A percentile compares a stretch with the other conserved stretches of the same genome.
phyloP scores from a whole-genome alignment of 2,888 invertebrate species.

The Meganola albula region DNA sequence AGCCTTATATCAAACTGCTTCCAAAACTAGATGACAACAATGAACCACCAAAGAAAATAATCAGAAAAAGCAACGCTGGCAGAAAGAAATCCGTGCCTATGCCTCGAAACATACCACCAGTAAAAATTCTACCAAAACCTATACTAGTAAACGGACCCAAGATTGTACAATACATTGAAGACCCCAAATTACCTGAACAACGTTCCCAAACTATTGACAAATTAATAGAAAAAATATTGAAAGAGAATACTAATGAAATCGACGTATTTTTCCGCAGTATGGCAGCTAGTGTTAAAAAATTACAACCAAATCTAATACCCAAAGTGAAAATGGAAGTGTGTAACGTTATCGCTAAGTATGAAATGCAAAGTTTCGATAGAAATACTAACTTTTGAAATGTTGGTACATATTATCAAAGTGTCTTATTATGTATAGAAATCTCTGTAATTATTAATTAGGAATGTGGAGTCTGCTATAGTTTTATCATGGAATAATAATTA shows the following conservation, averaged over 20 bases:
- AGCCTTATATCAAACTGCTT: slow-evolving; percentile 43
- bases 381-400: slow-evolving; percentile 29
- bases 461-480: too few species aligned
- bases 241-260: slow-evolving; percentile 69
- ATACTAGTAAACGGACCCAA: slow-evolving; percentile 55
- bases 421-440: too few species aligned
- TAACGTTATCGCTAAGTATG: slow-evolving; percentile 71
- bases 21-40: slow-evolving; percentile 31
- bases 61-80: slow-evolving; percentile 43
- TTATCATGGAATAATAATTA: too few species aligned
- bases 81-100: slow-evolving; percentile 53
- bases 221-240: slow-evolving; percentile 63
- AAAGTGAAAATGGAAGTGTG: slow-evolving; percentile 75
- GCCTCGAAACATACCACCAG: slow-evolving; percentile 51
- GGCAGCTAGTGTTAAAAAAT: slow-evolving; percentile 70
- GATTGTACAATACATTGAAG: slow-evolving; percentile 55
- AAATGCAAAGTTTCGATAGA: slow-evolving; percentile 71
- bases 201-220: slow-evolving; percentile 61
- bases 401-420: too few species aligned
- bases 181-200: slow-evolving; percentile 48
- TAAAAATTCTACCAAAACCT: slow-evolving; percentile 70
- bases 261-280: slow-evolving; percentile 71
- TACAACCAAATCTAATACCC: slow-evolving; percentile 68
- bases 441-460: too few species aligned
- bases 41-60: slow-evolving; percentile 52